Percentiles rank a stretch among this genome's conserved stretches.
Evolutionary conservation across 2,113 vertebrate genomes (phyloP).

Genomic region (Bucco capensis): DNA sequence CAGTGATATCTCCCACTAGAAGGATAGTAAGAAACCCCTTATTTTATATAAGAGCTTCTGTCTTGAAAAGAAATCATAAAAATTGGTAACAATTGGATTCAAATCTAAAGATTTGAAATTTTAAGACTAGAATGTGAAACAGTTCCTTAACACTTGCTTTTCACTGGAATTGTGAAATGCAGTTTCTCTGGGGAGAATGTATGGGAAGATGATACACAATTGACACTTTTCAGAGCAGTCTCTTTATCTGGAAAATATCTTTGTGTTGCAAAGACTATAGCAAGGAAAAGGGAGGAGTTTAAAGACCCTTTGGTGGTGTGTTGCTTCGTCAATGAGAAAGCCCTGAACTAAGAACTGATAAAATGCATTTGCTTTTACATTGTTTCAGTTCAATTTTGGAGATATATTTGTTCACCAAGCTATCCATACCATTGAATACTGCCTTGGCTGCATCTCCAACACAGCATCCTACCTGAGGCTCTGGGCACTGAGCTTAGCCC

Average conservation of each 20-base stretch:
- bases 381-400: constrained; percentile 75
- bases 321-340: background rate
- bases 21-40: background rate
- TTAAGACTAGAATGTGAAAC: background rate
- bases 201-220: background rate
- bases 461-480: constrained; percentile 80
- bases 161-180: background rate
- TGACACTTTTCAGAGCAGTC: background rate
- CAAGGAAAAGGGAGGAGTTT: background rate
- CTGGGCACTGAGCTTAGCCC: constrained; percentile 79
- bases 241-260: background rate
- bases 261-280: background rate
- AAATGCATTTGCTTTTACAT: background rate
- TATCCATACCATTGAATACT: constrained; percentile 82
- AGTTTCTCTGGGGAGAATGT: background rate
- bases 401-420: constrained; percentile 77
- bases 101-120: background rate
- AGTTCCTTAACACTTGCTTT: background rate
- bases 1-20: background rate
- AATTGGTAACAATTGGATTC: background rate
- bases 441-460: constrained; percentile 82
- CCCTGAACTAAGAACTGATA: background rate
- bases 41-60: background rate
- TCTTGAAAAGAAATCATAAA: background rate
- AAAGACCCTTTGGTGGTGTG: background rate